Percentiles rank a stretch among this genome's conserved stretches.
Evolutionary conservation across 2,113 vertebrate species (phyloP).

Genomic region (Scartelaos histophorus): DNA sequence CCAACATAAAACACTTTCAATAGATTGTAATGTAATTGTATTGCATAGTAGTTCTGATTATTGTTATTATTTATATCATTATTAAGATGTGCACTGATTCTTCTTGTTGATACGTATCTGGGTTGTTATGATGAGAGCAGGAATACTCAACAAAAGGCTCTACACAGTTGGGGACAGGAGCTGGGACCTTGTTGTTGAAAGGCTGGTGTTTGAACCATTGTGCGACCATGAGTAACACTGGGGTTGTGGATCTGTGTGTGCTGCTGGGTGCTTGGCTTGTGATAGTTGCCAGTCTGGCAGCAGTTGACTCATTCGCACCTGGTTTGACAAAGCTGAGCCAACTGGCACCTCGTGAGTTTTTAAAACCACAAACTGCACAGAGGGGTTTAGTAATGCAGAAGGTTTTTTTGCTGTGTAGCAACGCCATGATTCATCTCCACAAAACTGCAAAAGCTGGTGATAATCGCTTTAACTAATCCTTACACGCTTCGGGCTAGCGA

Average conservation of each 20-base stretch:
- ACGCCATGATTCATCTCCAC: conserved; percentile 79
- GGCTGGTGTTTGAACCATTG: neutral
- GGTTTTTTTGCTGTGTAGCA: conserved; percentile 74
- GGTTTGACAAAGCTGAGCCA: conserved; percentile 56
- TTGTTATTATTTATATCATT: too few relatives aligned
- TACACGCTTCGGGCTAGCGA: conserved; percentile 66
- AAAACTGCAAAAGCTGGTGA: conserved; percentile 76
- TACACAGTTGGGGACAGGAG: neutral
- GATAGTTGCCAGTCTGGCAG: conserved; percentile 62
- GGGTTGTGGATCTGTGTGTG: neutral
- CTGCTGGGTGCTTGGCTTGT: conserved; percentile 6
- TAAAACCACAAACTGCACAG: conserved; percentile 75
- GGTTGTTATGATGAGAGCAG: neutral
- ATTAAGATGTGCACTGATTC: too few relatives aligned
- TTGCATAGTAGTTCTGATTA: too few relatives aligned
- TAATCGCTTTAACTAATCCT: conserved; percentile 79
- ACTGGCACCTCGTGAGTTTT: conserved; percentile 67
- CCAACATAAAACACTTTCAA: too few relatives aligned
- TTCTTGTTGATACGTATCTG: too few relatives aligned
- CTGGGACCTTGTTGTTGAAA: neutral
- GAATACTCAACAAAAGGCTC: neutral
- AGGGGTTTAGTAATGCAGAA: conserved; percentile 76
- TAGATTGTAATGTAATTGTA: too few relatives aligned
- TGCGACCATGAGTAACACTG: neutral
- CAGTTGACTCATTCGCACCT: conserved; percentile 66